Evolutionary conservation across 2,113 vertebrate genomes (phyloP).

Genomic region (Gavia stellata): DNA sequence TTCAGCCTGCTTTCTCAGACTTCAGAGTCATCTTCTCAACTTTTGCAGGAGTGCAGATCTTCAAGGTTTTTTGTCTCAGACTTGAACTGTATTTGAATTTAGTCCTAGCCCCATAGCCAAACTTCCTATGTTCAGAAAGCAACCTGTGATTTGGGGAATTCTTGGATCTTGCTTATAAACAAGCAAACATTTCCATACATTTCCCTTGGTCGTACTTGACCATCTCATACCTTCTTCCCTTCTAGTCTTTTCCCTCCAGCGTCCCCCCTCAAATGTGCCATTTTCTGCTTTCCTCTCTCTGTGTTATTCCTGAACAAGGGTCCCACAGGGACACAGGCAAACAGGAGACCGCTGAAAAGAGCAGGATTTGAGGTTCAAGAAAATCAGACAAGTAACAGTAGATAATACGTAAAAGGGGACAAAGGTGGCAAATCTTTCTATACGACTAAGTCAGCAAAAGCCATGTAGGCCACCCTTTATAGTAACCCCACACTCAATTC

Average conservation of each 20-base stretch:
- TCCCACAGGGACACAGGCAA: not conserved
- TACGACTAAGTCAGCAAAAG: not conserved
- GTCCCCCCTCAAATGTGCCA: not conserved
- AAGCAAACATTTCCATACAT: not conserved
- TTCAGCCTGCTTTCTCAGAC: not conserved
- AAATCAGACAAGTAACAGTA: not conserved
- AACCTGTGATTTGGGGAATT: not conserved
- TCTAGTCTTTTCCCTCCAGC: not conserved
- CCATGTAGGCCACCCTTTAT: not conserved
- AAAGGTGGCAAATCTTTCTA: not conserved
- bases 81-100: not conserved
- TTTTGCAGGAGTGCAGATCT: not conserved
- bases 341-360: not conserved
- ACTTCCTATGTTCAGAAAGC: not conserved
- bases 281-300: not conserved
- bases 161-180: not conserved
- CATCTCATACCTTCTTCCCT: not conserved
- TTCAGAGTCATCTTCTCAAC: not conserved
- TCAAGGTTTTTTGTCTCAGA: not conserved
- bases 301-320: not conserved
- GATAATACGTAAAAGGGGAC: not conserved
- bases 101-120: not conserved
- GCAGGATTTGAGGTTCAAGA: not conserved
- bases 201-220: not conserved
- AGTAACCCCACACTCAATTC: not conserved